Evolutionary conservation across 2,888 invertebrate genomes (phyloP).

Genomic region (Sinohyriopsis cumingii): DNA sequence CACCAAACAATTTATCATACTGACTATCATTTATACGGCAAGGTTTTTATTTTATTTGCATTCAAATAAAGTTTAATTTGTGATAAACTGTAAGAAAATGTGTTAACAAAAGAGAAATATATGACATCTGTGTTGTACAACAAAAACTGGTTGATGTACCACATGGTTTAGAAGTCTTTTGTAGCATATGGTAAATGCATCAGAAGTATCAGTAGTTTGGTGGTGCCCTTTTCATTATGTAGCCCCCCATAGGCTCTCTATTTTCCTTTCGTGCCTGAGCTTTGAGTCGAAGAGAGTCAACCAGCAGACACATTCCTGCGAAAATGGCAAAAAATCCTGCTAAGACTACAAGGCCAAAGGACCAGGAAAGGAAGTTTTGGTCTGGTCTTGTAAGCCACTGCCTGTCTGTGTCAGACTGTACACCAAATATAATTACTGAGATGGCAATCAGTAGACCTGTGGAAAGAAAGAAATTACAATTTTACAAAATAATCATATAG

Average conservation of each 20-base stretch:
- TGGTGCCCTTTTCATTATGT: conserved; percentile 31
- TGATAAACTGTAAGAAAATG: no score
- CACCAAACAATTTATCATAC: no score
- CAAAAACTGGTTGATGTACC: no score
- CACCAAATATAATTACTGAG: conserved; percentile 81
- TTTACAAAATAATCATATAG: background rate
- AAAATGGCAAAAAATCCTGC: conserved; percentile 73
- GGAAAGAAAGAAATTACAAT: conserved; percentile 38
- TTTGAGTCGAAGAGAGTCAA: conserved; percentile 36
- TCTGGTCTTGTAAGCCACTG: conserved; percentile 93
- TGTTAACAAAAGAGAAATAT: no score
- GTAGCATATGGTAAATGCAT: no score
- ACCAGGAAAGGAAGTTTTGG: conserved; percentile 96
- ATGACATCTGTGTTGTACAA: no score
- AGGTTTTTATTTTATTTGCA: no score
- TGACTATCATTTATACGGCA: no score
- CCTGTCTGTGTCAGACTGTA: conserved; percentile 79
- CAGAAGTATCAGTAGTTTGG: conserved; percentile 23
- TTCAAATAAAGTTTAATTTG: no score
- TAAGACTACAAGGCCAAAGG: conserved; percentile 88
- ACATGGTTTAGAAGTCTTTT: no score
- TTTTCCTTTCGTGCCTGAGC: conserved; percentile 16
- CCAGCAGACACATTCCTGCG: conserved; percentile 57
- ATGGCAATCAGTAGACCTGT: conserved; percentile 86
- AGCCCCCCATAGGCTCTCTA: conserved; percentile 26